These are phyloP conservation scores for Myotis yumanensis DNA, from an alignment of 2,113 vertebrate genomes.

Conservation along the genomic window DNA sequence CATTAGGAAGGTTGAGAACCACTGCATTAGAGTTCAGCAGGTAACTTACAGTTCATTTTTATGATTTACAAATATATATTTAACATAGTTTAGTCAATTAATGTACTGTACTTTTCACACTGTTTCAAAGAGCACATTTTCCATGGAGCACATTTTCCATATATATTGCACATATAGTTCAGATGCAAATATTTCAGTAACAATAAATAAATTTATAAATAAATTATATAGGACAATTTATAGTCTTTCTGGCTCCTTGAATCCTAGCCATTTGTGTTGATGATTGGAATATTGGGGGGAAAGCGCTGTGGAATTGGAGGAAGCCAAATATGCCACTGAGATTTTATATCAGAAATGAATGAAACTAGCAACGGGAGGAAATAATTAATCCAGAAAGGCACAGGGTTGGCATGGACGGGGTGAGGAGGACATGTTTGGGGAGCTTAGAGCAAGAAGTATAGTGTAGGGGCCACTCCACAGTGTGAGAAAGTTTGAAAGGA, in stretches of 20 bases:
- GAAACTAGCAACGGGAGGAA: neutral
- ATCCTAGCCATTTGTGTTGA: neutral
- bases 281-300: neutral
- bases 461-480: neutral
- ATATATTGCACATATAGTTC: neutral
- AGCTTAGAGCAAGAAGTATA: neutral
- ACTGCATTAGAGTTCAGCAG: neutral
- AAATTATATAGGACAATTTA: neutral
- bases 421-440: neutral
- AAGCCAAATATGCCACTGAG: neutral
- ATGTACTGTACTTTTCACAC: neutral
- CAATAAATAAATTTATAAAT: neutral
- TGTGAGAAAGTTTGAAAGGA: neutral
- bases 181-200: constrained; percentile 1
- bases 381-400: neutral
- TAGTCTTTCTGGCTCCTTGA: neutral
- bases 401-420: neutral
- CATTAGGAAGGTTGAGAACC: too few relatives aligned
- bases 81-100: neutral
- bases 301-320: neutral
- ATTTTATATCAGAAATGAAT: neutral
- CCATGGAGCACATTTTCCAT: neutral
- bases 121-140: neutral
- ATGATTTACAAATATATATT: neutral
- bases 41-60: neutral